Evolutionary conservation across 2,888 invertebrate genomes (phyloP).

Genomic region (Drosophila lacicola): DNA sequence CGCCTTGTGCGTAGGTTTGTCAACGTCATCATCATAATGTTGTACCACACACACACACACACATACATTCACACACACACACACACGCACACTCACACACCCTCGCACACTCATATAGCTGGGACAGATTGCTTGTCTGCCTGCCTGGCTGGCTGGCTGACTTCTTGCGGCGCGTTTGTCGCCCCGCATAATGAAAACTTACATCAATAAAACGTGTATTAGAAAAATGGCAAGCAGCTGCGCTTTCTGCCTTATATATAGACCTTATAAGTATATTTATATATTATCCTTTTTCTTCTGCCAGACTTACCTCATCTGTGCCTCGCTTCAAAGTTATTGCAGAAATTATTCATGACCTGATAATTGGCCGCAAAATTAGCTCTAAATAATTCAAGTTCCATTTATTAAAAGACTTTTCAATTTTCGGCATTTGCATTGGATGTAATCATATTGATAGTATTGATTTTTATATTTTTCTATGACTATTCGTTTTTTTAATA

Average conservation of each 20-base stretch:
- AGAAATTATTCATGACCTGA: constrained; percentile 9
- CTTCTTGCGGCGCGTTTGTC: constrained; percentile 31
- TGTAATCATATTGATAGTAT: too few species aligned
- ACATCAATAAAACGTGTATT: constrained; percentile 72
- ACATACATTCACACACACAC: constrained; percentile 10
- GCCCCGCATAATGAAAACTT: constrained; percentile 76
- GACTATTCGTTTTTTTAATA: too few species aligned
- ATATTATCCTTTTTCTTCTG: not conserved
- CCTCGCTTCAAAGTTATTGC: constrained; percentile 25
- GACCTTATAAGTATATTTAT: not conserved
- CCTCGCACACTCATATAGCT: not conserved
- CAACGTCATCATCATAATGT: constrained; percentile 74
- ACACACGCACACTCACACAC: constrained; percentile 8
- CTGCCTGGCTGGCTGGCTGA: constrained; percentile 13
- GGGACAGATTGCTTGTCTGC: constrained; percentile 21
- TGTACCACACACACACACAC: constrained; percentile 29
- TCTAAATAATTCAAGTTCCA: constrained; percentile 3
- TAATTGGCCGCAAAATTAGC: constrained; percentile 2
- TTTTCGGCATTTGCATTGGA: too few species aligned
- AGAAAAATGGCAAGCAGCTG: constrained; percentile 71
- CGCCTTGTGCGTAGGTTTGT: constrained; percentile 71
- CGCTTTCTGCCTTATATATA: constrained; percentile 28
- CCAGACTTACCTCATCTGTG: constrained; percentile 31
- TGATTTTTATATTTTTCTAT: too few species aligned
- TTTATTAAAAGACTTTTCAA: not conserved